phyloP scores from a whole-genome alignment of 2,888 invertebrate genomes.

The Germaria angustata region DNA sequence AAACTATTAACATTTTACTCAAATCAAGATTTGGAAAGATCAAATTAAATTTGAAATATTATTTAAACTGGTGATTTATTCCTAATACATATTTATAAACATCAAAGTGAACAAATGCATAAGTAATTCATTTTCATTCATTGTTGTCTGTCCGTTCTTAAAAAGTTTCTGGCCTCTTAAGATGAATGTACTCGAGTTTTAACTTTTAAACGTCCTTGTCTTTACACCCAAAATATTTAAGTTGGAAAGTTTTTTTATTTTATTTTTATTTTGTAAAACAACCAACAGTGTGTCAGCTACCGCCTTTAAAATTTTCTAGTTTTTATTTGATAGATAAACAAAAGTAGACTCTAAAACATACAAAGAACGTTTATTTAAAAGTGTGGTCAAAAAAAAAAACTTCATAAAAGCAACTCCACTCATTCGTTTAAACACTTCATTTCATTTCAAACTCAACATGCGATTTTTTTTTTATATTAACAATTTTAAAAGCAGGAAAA shows the following conservation, averaged over 20 bases:
- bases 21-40: constrained; percentile 12
- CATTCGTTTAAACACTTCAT: constrained; percentile 38
- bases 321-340: constrained; percentile 25
- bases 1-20: background rate
- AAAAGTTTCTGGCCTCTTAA: background rate
- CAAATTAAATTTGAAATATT: background rate
- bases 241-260: constrained; percentile 10
- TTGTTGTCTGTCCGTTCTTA: constrained; percentile 18
- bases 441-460: constrained; percentile 20
- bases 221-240: constrained; percentile 63
- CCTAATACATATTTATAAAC: no score
- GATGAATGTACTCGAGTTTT: background rate
- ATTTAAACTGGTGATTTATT: background rate
- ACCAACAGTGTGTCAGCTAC: constrained; percentile 33
- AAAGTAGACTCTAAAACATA: background rate
- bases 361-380: constrained; percentile 8
- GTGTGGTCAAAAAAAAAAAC: constrained; percentile 38
- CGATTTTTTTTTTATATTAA: background rate
- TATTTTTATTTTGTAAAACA: background rate
- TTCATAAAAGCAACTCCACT: constrained; percentile 6
- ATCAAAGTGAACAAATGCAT: no score
- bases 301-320: constrained; percentile 46
- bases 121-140: background rate
- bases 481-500: background rate
- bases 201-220: constrained; percentile 64